Conservation (phyloP, 2,888 invertebrate species). For the Cosmopolites sordidus region DNA sequence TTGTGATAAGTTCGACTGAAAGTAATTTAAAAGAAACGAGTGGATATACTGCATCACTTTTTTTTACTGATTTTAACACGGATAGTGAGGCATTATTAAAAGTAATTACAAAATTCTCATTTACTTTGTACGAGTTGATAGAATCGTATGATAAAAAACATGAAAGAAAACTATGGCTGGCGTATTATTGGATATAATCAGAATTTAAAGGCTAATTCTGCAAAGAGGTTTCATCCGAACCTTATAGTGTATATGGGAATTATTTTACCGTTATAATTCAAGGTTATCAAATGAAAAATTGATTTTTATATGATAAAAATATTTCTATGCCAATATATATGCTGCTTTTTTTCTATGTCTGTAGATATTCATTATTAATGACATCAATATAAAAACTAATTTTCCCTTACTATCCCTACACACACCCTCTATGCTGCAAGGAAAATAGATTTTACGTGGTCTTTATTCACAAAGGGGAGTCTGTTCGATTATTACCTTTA, state of each 20-base stretch:
- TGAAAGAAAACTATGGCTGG: constrained; percentile 14
- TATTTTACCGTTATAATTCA: background rate
- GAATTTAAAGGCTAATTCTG: constrained; percentile 24
- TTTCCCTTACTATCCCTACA: no score
- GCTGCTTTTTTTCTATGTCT: no score
- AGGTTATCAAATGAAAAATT: no score
- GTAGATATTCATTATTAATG: no score
- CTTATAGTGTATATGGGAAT: constrained; percentile 26
- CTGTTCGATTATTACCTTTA: constrained; percentile 47
- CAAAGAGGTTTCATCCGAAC: constrained; percentile 25
- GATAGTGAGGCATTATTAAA: constrained; percentile 14
- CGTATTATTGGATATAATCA: constrained; percentile 24
- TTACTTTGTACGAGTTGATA: constrained; percentile 15
- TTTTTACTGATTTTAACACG: constrained; percentile 13
- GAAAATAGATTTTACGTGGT: constrained; percentile 12
- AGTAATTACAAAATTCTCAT: constrained; percentile 21
- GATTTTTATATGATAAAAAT: no score
- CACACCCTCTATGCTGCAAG: background rate
- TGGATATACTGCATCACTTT: no score
- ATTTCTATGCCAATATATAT: no score
- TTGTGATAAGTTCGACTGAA: no score
- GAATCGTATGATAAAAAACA: constrained; percentile 14
- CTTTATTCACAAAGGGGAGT: constrained; percentile 39
- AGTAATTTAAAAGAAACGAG: no score
- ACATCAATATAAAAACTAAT: no score